Percentiles rank a stretch among this genome's conserved stretches.
These are phyloP conservation scores for Tenebrosternarchus preto DNA, from an alignment of 2,113 vertebrate species.

Conservation along the genomic window DNA sequence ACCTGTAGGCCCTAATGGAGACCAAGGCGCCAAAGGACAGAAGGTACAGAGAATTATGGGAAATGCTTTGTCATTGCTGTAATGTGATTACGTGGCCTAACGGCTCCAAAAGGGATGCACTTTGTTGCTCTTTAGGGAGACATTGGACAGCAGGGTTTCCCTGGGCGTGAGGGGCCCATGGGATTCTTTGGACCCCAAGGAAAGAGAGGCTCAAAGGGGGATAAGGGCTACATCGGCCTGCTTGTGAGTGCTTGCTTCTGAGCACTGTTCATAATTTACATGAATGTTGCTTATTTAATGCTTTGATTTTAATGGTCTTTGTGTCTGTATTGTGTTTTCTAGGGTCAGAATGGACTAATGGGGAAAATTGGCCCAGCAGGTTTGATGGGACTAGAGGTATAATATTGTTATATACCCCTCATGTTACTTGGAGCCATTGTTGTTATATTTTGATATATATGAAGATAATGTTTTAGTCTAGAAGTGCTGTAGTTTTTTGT, in stretches of 20 bases:
- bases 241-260: conserved; percentile 66
- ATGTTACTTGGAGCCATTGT: not conserved
- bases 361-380: conserved; percentile 72
- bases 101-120: not conserved
- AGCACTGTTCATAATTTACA: not conserved
- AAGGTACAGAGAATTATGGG: conserved; percentile 67
- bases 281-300: not conserved
- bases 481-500: not conserved
- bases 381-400: conserved; percentile 70
- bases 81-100: not conserved
- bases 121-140: conserved; percentile 65
- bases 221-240: conserved; percentile 72
- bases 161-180: conserved; percentile 62
- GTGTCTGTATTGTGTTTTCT: conserved; percentile 30
- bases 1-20: conserved; percentile 60
- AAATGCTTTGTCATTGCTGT: not conserved
- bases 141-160: conserved; percentile 62
- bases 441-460: not conserved
- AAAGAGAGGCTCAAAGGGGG: conserved; percentile 70
- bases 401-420: not conserved
- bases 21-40: conserved; percentile 68
- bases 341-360: conserved; percentile 76
- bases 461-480: not conserved
- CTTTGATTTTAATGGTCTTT: not conserved
- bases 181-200: conserved; percentile 67